Base-by-base conservation (phyloP, 2,888 invertebrate genomes). In the Megalurothrips usitatus region DNA sequence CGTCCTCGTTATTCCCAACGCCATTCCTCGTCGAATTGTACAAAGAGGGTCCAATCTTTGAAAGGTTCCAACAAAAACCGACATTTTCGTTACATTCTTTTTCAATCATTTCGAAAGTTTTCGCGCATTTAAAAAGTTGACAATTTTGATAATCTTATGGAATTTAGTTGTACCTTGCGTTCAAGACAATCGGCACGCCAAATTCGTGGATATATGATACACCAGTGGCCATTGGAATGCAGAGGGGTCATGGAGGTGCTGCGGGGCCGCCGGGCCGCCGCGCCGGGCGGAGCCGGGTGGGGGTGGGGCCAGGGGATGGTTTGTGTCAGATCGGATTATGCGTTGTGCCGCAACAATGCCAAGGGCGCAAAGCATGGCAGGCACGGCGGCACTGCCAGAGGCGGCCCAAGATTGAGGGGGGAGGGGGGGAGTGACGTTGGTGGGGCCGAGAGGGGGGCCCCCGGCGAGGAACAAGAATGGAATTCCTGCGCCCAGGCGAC, bases 251-350 rank as follows among this genome's bases (percentile, higher is more conserved):
- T 4, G 68, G 68, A 10, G 52, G 52, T 1, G 52, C 14, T 2
- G 52, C 52, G 52, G 52, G 52, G 52, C 52, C 14, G 52, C 14
- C 52, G 52, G 52, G 52, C 14, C 52, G 52, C 1, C 6, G 52
- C 52, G 52, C 52, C 14, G 52, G 52, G 52, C 52, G 10, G 52
- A 19, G 52, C 49, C 10, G 49, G 49, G 49, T 14, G n/a, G 49
- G 49, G 49, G 49, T 14, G 49, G 49, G 49, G 49, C 49, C 14
- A 19, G 52, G 52, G 52, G 52, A 19, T 17, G 52, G 19, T 14
- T n/a, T 14, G 68, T 75, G 68, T 75, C 68, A 75, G 68, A 75
- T 75, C 23, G 68, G 68, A 75, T 75, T 75, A 75, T 26, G 26
- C 68, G 8, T 17, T 19, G 19, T 58, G 26, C 23, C 68, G 68